These are phyloP conservation scores for Centruroides sculpturatus DNA, from an alignment of 1,140 invertebrate species.

Conservation along the genomic window DNA sequence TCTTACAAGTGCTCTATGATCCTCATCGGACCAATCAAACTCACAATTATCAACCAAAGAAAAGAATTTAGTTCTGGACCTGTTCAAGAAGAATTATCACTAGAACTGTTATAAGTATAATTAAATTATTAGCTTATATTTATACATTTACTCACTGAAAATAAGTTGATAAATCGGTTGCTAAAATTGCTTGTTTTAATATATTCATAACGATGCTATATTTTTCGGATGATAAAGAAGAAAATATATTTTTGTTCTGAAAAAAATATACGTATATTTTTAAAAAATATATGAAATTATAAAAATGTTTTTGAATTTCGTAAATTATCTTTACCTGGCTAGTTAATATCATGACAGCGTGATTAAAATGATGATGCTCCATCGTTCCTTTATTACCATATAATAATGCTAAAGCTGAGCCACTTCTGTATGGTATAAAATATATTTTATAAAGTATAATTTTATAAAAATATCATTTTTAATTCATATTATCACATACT, in stretches of 20 bases:
- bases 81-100: conserved; percentile 6
- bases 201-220: conserved; percentile 31
- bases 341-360: conserved; percentile 38
- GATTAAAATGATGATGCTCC: conserved; percentile 40
- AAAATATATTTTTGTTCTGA: too few species aligned
- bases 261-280: too few species aligned
- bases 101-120: too few species aligned
- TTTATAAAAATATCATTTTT: not conserved
- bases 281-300: conserved; percentile 16
- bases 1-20: conserved; percentile 30
- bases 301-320: not conserved
- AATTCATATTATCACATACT: conserved; percentile 19
- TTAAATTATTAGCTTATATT: too few species aligned
- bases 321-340: conserved; percentile 21
- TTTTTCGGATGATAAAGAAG: conserved; percentile 21
- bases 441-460: conserved; percentile 1
- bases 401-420: conserved; percentile 31
- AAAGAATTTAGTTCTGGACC: conserved; percentile 29
- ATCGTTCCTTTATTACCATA: conserved; percentile 35
- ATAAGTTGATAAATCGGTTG: conserved; percentile 37
- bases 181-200: conserved; percentile 34
- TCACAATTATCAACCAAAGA: conserved; percentile 22
- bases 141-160: conserved; percentile 33
- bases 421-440: conserved; percentile 16
- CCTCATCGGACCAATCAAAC: conserved; percentile 22